phyloP scores from a whole-genome alignment of 2,888 invertebrate species.

The Cyrtodaria siliqua region DNA sequence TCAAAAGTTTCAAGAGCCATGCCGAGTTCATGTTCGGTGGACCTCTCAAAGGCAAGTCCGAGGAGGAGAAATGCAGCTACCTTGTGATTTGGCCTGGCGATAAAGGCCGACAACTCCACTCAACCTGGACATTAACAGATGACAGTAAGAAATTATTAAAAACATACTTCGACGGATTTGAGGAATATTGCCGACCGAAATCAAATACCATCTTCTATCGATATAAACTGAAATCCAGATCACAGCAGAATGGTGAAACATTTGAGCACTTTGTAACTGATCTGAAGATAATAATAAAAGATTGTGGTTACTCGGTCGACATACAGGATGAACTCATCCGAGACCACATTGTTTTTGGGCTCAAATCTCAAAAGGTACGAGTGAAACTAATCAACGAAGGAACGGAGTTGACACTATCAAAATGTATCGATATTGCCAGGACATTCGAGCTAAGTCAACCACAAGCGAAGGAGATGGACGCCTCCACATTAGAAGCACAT shows the following conservation, averaged over 20 bases:
- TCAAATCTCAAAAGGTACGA: constrained; percentile 22
- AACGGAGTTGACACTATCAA: constrained; percentile 27
- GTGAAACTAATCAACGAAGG: constrained; percentile 54
- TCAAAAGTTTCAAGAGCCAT: too few relatives aligned
- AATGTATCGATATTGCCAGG: constrained; percentile 44
- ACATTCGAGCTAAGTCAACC: constrained; percentile 23
- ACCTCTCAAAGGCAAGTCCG: too few relatives aligned
- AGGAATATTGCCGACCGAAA: constrained; percentile 42
- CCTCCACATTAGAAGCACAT: not conserved
- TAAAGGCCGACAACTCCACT: too few relatives aligned
- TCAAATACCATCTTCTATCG: constrained; percentile 12
- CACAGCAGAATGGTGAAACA: constrained; percentile 22
- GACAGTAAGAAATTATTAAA: too few relatives aligned
- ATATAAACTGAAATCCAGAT: constrained; percentile 26
- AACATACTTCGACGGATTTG: too few relatives aligned
- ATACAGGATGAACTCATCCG: constrained; percentile 34
- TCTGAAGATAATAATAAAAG: constrained; percentile 25
- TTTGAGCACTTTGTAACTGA: constrained; percentile 55
- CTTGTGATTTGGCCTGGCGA: too few relatives aligned
- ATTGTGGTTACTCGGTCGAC: not conserved
- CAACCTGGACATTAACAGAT: too few relatives aligned
- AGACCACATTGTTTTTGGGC: constrained; percentile 51
- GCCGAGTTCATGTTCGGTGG: too few relatives aligned
- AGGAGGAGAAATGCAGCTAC: too few relatives aligned
- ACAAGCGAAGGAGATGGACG: constrained; percentile 4